Conservation (phyloP, 2,113 vertebrate genomes). For the Chauna torquata region DNA sequence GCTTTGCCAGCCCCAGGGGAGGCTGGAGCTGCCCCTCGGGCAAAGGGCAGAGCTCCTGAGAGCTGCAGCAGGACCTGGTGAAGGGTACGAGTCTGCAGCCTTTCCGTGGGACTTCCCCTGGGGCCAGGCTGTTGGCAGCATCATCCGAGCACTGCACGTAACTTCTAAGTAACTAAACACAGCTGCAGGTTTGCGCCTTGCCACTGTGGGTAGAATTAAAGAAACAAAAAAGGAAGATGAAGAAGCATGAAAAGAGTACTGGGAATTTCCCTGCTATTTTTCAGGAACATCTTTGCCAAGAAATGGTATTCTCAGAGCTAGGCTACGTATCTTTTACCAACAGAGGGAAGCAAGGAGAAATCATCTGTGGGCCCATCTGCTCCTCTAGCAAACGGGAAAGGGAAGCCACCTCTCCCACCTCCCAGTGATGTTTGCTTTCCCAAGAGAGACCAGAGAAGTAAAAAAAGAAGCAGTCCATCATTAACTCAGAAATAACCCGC, state of each 20-base stretch:
- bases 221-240: background rate
- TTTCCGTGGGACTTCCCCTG: background rate
- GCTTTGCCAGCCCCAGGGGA: background rate
- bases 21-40: background rate
- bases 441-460: background rate
- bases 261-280: constrained; percentile 44
- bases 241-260: background rate
- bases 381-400: background rate
- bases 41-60: background rate
- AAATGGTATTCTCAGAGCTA: constrained; percentile 15
- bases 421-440: background rate
- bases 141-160: accelerated
- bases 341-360: constrained; percentile 37
- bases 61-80: accelerated
- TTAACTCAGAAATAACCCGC: background rate
- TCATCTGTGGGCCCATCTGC: constrained; percentile 51
- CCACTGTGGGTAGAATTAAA: background rate
- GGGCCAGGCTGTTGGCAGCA: background rate
- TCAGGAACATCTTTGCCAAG: constrained; percentile 33
- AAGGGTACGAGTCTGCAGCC: background rate
- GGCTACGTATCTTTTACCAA: background rate
- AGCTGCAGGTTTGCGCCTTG: background rate
- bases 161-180: background rate
- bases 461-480: constrained; percentile 6
- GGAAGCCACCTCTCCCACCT: constrained; percentile 36